Base-by-base conservation (phyloP, 2,888 invertebrate species). In the Pollenia labialis region DNA sequence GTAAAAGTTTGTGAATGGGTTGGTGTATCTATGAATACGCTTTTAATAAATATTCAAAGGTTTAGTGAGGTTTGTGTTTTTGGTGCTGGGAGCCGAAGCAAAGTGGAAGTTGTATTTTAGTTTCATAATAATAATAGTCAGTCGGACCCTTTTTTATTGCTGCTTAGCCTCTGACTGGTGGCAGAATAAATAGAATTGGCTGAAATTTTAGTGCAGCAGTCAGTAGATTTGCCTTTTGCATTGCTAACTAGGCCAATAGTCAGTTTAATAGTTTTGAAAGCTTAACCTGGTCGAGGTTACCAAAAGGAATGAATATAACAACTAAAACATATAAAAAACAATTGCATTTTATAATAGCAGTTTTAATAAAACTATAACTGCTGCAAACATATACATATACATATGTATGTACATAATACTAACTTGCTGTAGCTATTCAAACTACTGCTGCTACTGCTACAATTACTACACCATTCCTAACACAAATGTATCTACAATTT, bases 161-260 rank as follows among this genome's bases (percentile, higher is more conserved):
- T 42, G 58, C 68, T 82, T 75, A 60, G 82, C 76, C 81, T 74
- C 77, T 82, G 85, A 82, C 81, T 80, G 62, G 66, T 84, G 79
- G 54, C 69, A 76, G 68, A n/a, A 18, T 62, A 52, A 62, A 75
- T 62, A 40, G 58, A 60, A 40, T 68, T 69, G 54, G 60, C 52
- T 80, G n/a, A 54, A 74, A 42, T 74, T 23, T n/a, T 54, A 48
- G 52, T 42, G n/a, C 32, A 32, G 32, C 32, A 32, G 32, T 32
- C 32, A 32, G 75, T 56, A 16, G 76, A 32, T 74, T 66, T 69
- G 48, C 54, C 48, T 81, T 75, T 81, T 77, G 66, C 81, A 81
- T 76, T 72, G 56, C 84, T 81, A 87, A 87, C 84, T 87, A 68
- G 87, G 87, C 84, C 87, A 87, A 84, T 84, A 87, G 84, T 81